Percentiles rank a stretch among this genome's conserved stretches.
Evolutionary conservation across 1,140 invertebrate species (phyloP).

Genomic region (Littorina saxatilis): DNA sequence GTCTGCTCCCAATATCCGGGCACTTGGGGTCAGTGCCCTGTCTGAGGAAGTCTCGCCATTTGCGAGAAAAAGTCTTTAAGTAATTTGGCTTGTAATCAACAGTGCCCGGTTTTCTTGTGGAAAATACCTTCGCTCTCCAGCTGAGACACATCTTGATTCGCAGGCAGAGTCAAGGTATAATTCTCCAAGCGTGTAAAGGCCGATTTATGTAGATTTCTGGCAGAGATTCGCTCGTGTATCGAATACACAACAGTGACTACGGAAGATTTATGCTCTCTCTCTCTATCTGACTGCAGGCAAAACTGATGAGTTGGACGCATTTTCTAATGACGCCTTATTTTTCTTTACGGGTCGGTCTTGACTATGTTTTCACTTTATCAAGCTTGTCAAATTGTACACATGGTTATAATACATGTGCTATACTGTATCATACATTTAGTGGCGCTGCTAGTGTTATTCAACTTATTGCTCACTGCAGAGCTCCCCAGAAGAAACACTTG

Average conservation of each 20-base stretch:
- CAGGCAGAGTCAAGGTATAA: conserved; percentile 1
- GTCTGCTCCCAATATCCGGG: conserved; percentile 32
- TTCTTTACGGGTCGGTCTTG: too few species aligned
- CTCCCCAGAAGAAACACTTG: too few species aligned
- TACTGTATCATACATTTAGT: too few species aligned
- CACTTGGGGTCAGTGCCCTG: conserved; percentile 29
- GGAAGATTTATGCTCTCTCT: neutral
- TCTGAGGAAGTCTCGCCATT: conserved; percentile 26
- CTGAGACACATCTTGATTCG: neutral
- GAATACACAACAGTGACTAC: neutral
- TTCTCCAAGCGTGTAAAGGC: too few species aligned
- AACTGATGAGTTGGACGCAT: neutral
- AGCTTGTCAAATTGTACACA: too few species aligned
- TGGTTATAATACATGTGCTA: too few species aligned
- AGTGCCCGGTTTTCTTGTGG: conserved; percentile 24
- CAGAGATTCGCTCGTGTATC: too few species aligned
- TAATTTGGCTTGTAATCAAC: conserved; percentile 6
- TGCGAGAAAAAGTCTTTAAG: conserved; percentile 22
- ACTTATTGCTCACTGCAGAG: too few species aligned
- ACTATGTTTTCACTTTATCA: too few species aligned
- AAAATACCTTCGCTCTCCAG: neutral
- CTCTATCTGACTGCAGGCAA: neutral
- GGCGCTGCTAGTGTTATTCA: too few species aligned
- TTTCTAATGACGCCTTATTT: too few species aligned
- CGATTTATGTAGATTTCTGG: too few species aligned